phyloP scores from a whole-genome alignment of 1,140 invertebrate genomes.

The Rhynchophorus ferrugineus region DNA sequence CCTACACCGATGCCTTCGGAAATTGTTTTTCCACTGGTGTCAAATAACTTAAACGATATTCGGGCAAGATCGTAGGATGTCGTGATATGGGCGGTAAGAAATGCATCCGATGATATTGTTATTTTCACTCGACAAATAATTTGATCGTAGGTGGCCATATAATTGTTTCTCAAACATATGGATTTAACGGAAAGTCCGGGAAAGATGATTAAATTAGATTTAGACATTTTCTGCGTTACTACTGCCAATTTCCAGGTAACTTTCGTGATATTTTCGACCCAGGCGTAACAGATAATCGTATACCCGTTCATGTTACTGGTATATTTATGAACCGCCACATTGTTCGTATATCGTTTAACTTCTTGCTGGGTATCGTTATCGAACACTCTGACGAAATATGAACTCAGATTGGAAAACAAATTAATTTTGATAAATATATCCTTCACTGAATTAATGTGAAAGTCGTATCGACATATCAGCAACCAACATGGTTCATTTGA shows the following conservation, averaged over 20 bases:
- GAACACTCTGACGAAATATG: conserved; percentile 34
- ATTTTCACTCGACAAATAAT: conserved; percentile 9
- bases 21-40: conserved; percentile 6
- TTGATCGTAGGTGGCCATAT: conserved; percentile 17
- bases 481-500: conserved; percentile 17
- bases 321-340: conserved; percentile 28
- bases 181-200: background rate
- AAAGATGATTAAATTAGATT: conserved; percentile 1
- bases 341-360: conserved; percentile 28
- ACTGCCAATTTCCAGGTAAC: conserved; percentile 34
- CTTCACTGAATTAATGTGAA: conserved; percentile 20
- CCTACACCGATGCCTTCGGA: conserved; percentile 4
- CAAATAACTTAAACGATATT: conserved; percentile 6
- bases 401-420: conserved; percentile 30
- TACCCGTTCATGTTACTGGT: conserved; percentile 30
- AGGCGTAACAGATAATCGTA: conserved; percentile 39
- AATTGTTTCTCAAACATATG: conserved; percentile 7
- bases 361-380: conserved; percentile 37
- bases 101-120: background rate
- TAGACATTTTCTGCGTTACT: conserved; percentile 3
- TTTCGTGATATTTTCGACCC: conserved; percentile 20
- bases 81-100: conserved; percentile 13
- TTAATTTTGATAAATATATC: conserved; percentile 26
- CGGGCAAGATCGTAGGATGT: conserved; percentile 7
- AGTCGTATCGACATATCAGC: conserved; percentile 20